Base-by-base conservation (phyloP, 2,113 vertebrate genomes). In the Sapajus apella region DNA sequence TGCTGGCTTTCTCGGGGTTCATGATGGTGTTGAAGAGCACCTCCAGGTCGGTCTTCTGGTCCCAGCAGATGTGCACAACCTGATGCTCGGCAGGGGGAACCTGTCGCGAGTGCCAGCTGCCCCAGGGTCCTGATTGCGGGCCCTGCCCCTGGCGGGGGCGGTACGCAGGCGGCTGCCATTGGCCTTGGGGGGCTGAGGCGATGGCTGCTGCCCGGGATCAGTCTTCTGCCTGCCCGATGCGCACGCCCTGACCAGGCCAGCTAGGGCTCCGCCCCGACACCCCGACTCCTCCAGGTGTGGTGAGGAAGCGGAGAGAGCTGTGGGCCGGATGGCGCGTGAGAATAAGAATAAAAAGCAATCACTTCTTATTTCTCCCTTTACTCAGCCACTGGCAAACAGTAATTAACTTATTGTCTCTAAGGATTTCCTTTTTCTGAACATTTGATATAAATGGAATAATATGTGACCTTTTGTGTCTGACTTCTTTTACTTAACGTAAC, bases 11-110 rank as follows among this genome's bases (percentile, higher is more conserved):
- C 97, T 99, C 99, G 97, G 99, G 99, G 99, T 99, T 99, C 99
- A 99, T 99, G 98, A 99, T 99, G 97, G 99, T 99, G 98, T 99
- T 99, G 97, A 99, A 99, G 18, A 99, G 99, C 89, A 99, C 99
- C 99, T 99, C 99, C 98, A 99, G 97, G 97, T 99, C 99, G 61
- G 99, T 99, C 98, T 99, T 99, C 0, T 99, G 99, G 98, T 99
- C 99, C 76, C 99, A 99, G 91, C 99, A 99, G 96, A 99, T 99
- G 90, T 99, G 99, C 96, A 99, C 99, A 97, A 99, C 99, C 91
- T 99, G 99, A 98, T 99, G 99, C 79, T 99, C 99, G 75, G 98
- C 99, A 20, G 99, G 99, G 75, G 99, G 99, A 81, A 99, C 99
- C 83, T 99, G 99, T 96, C 2, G 94, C 70, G 82, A 96, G 72